Evolutionary conservation across 2,888 invertebrate genomes (phyloP).

Genomic region (Ctena decussata): DNA sequence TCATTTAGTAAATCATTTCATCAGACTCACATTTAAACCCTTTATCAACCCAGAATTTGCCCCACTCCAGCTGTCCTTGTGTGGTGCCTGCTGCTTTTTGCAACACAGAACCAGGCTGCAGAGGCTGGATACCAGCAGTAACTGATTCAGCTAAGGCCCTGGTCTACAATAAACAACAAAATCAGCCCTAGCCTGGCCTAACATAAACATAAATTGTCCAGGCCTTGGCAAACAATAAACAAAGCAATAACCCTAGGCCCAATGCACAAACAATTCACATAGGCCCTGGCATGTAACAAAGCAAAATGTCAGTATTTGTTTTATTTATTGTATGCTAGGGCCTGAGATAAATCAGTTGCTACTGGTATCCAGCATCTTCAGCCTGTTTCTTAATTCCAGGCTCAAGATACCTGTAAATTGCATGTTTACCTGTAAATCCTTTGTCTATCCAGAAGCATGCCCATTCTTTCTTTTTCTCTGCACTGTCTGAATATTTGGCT

Average conservation of each 20-base stretch:
- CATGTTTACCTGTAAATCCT: conserved; percentile 91
- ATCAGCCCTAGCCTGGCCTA: conserved; percentile 88
- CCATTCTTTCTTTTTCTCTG: conserved; percentile 96
- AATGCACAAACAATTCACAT: no score
- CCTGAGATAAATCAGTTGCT: no score
- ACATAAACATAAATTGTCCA: no score
- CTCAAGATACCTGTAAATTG: not conserved
- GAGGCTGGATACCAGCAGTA: conserved; percentile 97
- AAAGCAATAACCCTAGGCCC: no score
- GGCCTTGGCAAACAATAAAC: no score
- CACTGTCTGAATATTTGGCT: conserved; percentile 87
- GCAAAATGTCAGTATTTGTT: no score
- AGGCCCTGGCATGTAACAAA: no score
- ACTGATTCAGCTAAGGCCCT: conserved; percentile 96
- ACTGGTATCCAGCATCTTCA: no score
- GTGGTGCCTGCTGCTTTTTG: conserved; percentile 89
- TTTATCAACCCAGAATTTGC: conserved; percentile 95
- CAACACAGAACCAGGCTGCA: conserved; percentile 96
- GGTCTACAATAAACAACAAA: no score
- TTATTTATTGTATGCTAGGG: no score
- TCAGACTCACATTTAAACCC: conserved; percentile 94
- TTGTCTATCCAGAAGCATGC: conserved; percentile 96
- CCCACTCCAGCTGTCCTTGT: conserved; percentile 93
- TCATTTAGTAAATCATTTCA: no score
- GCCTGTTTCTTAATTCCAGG: no score